Conservation (phyloP, 2,888 invertebrate species). For the Nomada fabriciana region DNA sequence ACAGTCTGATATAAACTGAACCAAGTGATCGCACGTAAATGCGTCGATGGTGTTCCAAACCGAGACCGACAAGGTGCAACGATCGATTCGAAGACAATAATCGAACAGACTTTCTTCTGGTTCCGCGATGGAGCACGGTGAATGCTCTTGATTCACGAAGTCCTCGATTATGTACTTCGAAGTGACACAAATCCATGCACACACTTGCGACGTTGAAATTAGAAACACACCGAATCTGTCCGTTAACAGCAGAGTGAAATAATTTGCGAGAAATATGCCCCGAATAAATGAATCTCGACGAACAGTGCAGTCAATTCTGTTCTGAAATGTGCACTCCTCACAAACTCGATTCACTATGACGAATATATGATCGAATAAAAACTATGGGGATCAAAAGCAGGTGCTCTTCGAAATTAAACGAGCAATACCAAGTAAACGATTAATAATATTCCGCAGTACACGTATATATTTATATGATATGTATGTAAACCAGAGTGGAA, state of each 20-base stretch:
- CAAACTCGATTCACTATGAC: neutral
- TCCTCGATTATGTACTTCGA: neutral
- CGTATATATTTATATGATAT: neutral
- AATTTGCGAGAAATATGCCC: no score
- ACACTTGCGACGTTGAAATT: neutral
- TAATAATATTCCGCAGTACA: no score
- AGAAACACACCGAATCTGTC: no score
- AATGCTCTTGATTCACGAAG: neutral
- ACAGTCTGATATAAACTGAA: no score
- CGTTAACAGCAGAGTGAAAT: no score
- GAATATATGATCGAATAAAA: neutral
- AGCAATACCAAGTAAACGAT: no score
- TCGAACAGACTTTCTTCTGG: neutral
- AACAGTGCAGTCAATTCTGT: no score
- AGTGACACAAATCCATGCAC: slow-evolving; percentile 38
- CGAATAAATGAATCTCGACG: no score
- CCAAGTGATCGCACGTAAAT: neutral
- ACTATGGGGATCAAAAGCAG: no score
- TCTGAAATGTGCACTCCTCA: neutral
- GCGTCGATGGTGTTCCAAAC: neutral
- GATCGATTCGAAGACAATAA: neutral
- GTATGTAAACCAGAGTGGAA: neutral
- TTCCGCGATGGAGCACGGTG: neutral
- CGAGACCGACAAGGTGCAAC: neutral
- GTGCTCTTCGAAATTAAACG: no score